phyloP scores from a whole-genome alignment of 2,888 invertebrate genomes.

The Metalampra italica region DNA sequence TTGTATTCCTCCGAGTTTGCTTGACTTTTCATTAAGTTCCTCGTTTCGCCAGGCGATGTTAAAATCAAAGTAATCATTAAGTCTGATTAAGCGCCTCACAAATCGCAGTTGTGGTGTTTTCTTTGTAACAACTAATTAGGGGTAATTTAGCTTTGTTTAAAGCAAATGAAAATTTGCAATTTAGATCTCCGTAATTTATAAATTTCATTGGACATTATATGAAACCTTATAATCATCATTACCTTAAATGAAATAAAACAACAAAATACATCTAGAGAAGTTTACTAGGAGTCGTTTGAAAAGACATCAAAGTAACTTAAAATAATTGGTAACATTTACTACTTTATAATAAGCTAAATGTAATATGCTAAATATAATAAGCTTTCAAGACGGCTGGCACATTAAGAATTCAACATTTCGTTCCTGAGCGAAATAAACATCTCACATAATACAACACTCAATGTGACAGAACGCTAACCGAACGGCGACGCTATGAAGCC shows the following conservation, averaged over 20 bases:
- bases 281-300: background rate
- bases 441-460: slow-evolving; percentile 61
- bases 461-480: slow-evolving; percentile 53
- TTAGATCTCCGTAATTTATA: slow-evolving; percentile 5
- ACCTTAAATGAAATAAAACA: background rate
- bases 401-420: no score
- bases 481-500: slow-evolving; percentile 41
- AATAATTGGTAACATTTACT: slow-evolving; percentile 15
- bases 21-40: slow-evolving; percentile 75
- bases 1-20: slow-evolving; percentile 73
- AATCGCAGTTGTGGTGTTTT: slow-evolving; percentile 46
- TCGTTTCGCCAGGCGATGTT: slow-evolving; percentile 62
- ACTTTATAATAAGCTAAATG: slow-evolving; percentile 28
- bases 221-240: no score
- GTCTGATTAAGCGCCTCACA: slow-evolving; percentile 59
- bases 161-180: slow-evolving; percentile 9
- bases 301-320: background rate
- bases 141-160: slow-evolving; percentile 27
- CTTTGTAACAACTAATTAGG: slow-evolving; percentile 43
- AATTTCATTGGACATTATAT: slow-evolving; percentile 6
- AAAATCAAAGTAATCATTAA: slow-evolving; percentile 73
- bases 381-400: slow-evolving; percentile 51
- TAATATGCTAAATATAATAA: slow-evolving; percentile 29
- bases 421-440: slow-evolving; percentile 70
- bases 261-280: background rate